Evolutionary conservation across 2,797 vertebrate genomes (phyloP).

Genomic region (Anolis apletophallus): DNA sequence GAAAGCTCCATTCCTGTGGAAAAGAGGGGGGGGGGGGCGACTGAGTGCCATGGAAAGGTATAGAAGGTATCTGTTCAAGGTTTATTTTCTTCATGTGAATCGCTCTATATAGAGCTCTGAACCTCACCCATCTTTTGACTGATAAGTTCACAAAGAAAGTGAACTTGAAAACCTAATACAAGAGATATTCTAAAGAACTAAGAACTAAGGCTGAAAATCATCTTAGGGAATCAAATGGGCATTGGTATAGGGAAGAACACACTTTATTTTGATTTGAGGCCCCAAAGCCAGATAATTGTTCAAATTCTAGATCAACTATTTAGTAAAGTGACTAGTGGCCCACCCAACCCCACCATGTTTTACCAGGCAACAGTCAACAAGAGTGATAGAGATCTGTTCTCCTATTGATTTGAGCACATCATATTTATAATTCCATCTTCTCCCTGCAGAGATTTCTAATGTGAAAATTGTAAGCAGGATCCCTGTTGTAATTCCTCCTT

Average conservation of each 20-base stretch:
- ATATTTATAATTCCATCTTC: too few relatives aligned
- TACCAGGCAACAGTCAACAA: too few relatives aligned
- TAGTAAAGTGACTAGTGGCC: too few relatives aligned
- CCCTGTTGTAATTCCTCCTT: too few relatives aligned
- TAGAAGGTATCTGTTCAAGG: background rate
- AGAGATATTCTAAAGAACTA: background rate
- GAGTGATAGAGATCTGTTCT: too few relatives aligned
- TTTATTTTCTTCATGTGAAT: background rate
- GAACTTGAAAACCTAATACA: constrained; percentile 6
- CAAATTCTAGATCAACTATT: too few relatives aligned
- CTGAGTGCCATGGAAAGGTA: background rate
- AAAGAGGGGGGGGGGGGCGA: too few relatives aligned
- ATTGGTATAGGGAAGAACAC: too few relatives aligned
- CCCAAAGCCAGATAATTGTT: background rate
- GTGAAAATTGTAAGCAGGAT: too few relatives aligned
- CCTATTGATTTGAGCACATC: too few relatives aligned
- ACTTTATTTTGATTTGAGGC: background rate
- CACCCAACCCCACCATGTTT: too few relatives aligned
- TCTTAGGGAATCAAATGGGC: background rate
- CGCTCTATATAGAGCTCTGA: background rate
- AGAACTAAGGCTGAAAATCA: background rate
- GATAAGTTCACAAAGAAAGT: constrained; percentile 12
- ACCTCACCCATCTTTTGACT: background rate
- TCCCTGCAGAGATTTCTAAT: too few relatives aligned
- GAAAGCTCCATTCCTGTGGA: background rate